Base-by-base conservation (phyloP, 2,797 vertebrate genomes). In the Melopsittacus undulatus region DNA sequence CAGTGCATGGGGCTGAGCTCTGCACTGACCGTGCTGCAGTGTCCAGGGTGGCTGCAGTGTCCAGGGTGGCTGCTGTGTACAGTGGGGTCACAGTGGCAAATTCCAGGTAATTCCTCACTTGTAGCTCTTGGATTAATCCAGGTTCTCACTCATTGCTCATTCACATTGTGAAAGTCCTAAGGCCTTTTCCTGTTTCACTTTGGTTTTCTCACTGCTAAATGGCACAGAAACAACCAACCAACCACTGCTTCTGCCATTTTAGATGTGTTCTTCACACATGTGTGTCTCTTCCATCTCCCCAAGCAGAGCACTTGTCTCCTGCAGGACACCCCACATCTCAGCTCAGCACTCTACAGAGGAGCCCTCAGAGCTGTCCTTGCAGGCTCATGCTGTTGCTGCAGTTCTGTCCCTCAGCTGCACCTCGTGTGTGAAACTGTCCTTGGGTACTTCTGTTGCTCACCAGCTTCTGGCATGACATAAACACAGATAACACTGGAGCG, bases 11-110 rank as follows among this genome's bases (percentile, higher is more conserved):
- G 40, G 5, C 63, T 23, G 77, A 75, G 73, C 63, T 69, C 42
- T 0, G 1, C 6, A 2, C 43, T n/a, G 69, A 18, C 36, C 3
- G 0, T 1, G 18, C 8, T 27, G 59, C 10, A 2, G 1, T 13
- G n/a, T 23, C 54, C 9, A 1, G 59, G 77, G 45, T 7, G 26
- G 73, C 56, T 18, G 29, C 56, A 10, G 45, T 0, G 21, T 6
- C 54, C 9, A 1, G 59, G 77, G 45, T 7, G 26, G 73, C 56
- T 18, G 29, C 56, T 10, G 45, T 0, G 21, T 6, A 27, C n/a
- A 8, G 2, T 1, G 5, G 9, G 19, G 17, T 17, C 51, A 6
- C 51, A 6, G 14, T 3, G 78, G 20, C 13, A 36, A 43, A 56
- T 46, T 27, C 34, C 59, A 62, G 43, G 43, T 48, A 26, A 29